A percentile compares a stretch with the other conserved stretches of the same genome.
Evolutionary conservation across 1,140 invertebrate genomes (phyloP).

Genomic region (Trichonephila inaurata): DNA sequence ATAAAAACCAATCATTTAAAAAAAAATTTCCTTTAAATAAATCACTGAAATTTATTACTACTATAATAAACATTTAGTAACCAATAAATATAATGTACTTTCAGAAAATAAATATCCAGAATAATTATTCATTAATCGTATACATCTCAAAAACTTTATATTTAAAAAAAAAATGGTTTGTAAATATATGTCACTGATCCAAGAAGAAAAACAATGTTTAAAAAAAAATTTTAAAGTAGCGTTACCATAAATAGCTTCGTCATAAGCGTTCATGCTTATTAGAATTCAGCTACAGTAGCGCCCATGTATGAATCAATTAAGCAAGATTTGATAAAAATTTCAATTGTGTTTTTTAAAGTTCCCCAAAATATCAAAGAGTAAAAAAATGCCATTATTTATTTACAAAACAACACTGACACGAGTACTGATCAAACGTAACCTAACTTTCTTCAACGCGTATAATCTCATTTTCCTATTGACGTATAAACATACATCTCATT

Average conservation of each 20-base stretch:
- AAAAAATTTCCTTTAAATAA: too few species aligned
- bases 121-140: too few species aligned
- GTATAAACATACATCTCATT: constrained; percentile 60
- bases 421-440: neutral
- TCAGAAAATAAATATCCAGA: too few species aligned
- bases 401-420: constrained; percentile 12
- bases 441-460: constrained; percentile 18
- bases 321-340: neutral
- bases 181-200: too few species aligned
- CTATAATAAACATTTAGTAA: too few species aligned
- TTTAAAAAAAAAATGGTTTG: too few species aligned
- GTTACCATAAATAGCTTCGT: constrained; percentile 1
- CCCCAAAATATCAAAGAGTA: neutral
- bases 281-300: constrained; percentile 57
- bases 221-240: constrained; percentile 7
- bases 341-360: neutral
- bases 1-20: too few species aligned
- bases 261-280: constrained; percentile 42
- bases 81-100: too few species aligned
- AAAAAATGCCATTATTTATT: neutral
- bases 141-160: too few species aligned
- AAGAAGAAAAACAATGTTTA: neutral
- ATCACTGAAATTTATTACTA: too few species aligned
- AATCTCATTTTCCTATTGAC: constrained; percentile 52
- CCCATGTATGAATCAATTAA: constrained; percentile 5